A percentile compares a stretch with the other conserved stretches of the same genome.
Evolutionary conservation across 1,140 invertebrate genomes (phyloP).

Genomic region (Drosophila pseudoobscura): DNA sequence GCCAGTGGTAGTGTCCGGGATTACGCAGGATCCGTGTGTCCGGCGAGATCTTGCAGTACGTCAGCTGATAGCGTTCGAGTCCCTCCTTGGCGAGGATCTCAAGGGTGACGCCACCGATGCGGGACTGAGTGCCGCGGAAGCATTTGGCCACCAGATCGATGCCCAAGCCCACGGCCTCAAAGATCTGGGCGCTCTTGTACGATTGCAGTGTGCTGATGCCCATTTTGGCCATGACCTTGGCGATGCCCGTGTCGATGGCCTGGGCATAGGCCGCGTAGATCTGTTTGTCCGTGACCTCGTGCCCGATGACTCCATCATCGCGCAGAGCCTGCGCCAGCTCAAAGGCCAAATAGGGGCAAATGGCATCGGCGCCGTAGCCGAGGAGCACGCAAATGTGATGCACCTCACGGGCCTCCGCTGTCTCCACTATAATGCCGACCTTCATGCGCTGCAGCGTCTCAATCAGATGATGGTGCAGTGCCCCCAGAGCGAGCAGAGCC

Average conservation of each 20-base stretch:
- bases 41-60: slow-evolving; percentile 88
- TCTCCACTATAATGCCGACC: slow-evolving; percentile 96
- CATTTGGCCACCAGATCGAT: slow-evolving; percentile 97
- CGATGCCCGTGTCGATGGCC: slow-evolving; percentile 91
- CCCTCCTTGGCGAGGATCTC: slow-evolving; percentile 95
- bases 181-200: slow-evolving; percentile 99
- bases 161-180: slow-evolving; percentile 97
- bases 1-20: slow-evolving; percentile 98
- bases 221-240: slow-evolving; percentile 99
- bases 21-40: slow-evolving; percentile 95
- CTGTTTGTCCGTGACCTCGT: slow-evolving; percentile 90
- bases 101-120: slow-evolving; percentile 96
- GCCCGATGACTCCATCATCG: slow-evolving; percentile 91
- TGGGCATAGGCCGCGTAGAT: slow-evolving; percentile 88
- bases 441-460: slow-evolving; percentile 98
- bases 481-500: slow-evolving; percentile 93
- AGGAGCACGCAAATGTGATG: slow-evolving; percentile 98
- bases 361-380: slow-evolving; percentile 98
- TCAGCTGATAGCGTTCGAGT: slow-evolving; percentile 91
- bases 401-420: slow-evolving; percentile 97
- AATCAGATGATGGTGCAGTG: slow-evolving; percentile 97
- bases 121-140: slow-evolving; percentile 96
- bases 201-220: slow-evolving; percentile 99
- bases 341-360: slow-evolving; percentile 98
- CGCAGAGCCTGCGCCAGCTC: slow-evolving; percentile 93